These are phyloP conservation scores for Callospermophilus lateralis DNA, from an alignment of 2,113 vertebrate genomes.

Conservation along the genomic window DNA sequence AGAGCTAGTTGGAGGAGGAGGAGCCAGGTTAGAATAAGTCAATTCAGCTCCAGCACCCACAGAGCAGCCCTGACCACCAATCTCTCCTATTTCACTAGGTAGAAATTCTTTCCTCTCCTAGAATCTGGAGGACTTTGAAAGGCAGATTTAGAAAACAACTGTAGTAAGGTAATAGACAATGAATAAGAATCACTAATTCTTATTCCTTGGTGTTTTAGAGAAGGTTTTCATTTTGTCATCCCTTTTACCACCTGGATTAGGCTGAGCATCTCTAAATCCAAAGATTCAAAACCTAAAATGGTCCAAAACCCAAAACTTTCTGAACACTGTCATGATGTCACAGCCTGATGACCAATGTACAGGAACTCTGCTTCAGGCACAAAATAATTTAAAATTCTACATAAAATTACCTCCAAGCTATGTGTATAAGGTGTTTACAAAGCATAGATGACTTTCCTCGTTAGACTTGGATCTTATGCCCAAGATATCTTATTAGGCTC, in stretches of 20 bases:
- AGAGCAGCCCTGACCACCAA: no score
- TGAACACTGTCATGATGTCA: background rate
- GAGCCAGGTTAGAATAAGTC: background rate
- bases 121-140: background rate
- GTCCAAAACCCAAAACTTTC: background rate
- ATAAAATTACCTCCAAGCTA: background rate
- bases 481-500: background rate
- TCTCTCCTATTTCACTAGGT: background rate
- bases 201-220: background rate
- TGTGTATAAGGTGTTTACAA: background rate
- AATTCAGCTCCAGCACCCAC: fast-evolving
- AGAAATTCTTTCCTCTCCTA: background rate
- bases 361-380: background rate
- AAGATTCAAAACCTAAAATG: background rate
- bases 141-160: background rate
- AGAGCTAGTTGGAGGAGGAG: fast-evolving
- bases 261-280: background rate
- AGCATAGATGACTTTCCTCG: background rate
- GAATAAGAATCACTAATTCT: background rate
- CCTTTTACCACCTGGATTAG: background rate
- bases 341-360: background rate
- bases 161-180: background rate
- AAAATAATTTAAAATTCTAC: background rate
- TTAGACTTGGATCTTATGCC: background rate
- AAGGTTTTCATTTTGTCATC: background rate